Evolutionary conservation across 2,888 invertebrate genomes (phyloP), one percentile per base, ranked within the genome.

Genomic region (Saturnia japonica): DNA sequence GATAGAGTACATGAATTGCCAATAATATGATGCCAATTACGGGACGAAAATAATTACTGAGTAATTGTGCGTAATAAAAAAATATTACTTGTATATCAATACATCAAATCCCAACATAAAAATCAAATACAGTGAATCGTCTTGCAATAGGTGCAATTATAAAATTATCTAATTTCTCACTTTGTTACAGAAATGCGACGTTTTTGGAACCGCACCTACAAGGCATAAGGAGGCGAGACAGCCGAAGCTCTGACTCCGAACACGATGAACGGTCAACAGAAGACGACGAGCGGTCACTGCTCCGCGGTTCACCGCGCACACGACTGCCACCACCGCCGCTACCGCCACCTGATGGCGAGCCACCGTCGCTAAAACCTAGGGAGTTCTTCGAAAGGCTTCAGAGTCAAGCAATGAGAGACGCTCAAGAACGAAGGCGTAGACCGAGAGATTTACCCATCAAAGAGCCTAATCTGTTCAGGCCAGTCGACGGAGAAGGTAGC

Each of bases 171-270:
- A 12, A 28, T 60, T 28, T n/a, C 2, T 60, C 28, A 6, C 8
- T 74, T 90, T 89, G 85, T 96, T 96, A 0, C 95, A 97, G 96
- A 94, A 96, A 96, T 93, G 96, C 96, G 85, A 95, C 95, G 75
- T 96, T 96, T 88, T 94, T 96, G 82, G 96, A 97, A 86, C 96
- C 96, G 54, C 96, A 96, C 85, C 93, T 96, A 76, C 96, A 96
- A 83, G 95, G 95, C 67, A 90, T 96, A 83, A 90, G 93, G 72
- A 87, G 95, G 77, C 85, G 94, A 74, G 84, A 94, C 87, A 89
- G 94, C 84, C 80, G 91, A 76, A 90, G 93, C 85, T 93, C 91
- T 9, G 94, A 94, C 79, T 94, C 94, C 8, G 94, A 94, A 73
- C 93, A 91, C 81, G 94, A 93, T 87, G 94, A 94, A 80, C 87